Conservation (phyloP, 1,140 invertebrate genomes). For the Harpegnathos saltator region DNA sequence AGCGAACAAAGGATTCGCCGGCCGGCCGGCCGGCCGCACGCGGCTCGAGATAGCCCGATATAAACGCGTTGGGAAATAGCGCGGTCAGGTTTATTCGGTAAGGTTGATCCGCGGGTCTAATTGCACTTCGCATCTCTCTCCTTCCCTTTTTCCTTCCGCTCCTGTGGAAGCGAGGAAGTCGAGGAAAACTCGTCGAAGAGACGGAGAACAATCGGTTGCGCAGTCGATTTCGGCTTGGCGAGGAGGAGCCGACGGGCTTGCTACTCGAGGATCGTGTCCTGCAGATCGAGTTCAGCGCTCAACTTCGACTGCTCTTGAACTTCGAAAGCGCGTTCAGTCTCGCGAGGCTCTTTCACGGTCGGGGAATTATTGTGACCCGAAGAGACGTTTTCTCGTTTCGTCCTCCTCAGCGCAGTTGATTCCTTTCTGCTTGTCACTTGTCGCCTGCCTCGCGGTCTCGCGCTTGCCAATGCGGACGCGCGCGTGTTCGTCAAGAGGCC, state of each 20-base stretch:
- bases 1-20: conserved; percentile 39
- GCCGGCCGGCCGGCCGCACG: conserved; percentile 5
- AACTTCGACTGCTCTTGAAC: conserved; percentile 8
- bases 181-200: neutral
- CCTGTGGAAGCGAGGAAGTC: no score
- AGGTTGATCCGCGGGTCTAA: conserved; percentile 32
- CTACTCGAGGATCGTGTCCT: neutral
- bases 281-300: neutral
- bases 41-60: conserved; percentile 21
- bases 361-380: no score
- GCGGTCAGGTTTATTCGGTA: conserved; percentile 41
- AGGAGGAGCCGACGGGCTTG: neutral
- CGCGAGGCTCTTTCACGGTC: neutral
- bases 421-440: no score
- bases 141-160: no score
- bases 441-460: no score
- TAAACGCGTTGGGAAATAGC: conserved; percentile 50
- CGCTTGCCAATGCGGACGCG: no score
- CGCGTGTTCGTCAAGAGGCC: no score
- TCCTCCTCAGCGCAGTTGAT: no score
- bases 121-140: conserved; percentile 10
- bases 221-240: neutral
- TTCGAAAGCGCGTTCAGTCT: neutral
- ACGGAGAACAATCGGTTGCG: conserved; percentile 1
- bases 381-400: no score